phyloP scores from a whole-genome alignment of 2,888 invertebrate genomes.

The Eurytoma adleriae region DNA sequence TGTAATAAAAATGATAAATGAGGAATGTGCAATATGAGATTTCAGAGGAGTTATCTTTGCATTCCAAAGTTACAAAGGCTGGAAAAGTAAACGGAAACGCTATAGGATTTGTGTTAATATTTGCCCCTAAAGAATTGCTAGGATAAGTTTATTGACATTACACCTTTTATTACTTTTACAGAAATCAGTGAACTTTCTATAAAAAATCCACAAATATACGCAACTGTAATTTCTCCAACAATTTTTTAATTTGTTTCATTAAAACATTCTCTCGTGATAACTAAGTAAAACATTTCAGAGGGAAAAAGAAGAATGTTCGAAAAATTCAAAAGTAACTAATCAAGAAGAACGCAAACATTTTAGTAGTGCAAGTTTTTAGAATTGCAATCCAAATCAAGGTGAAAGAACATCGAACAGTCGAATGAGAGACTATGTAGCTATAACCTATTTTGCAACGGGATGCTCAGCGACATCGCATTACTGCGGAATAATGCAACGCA shows the following conservation, averaged over 20 bases:
- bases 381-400: background rate
- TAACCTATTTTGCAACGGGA: background rate
- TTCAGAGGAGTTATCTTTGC: no score
- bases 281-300: background rate
- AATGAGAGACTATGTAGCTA: background rate
- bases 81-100: no score
- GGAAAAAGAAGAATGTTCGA: background rate
- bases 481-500: slow-evolving; percentile 7
- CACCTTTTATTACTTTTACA: no score
- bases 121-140: no score
- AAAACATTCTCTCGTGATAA: background rate
- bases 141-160: no score
- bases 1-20: no score
- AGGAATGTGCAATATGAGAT: no score
- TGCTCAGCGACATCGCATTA: background rate
- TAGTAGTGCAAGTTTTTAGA: no score
- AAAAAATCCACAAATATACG: no score
- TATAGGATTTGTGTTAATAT: no score
- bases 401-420: background rate
- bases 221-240: background rate
- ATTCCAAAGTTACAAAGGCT: no score
- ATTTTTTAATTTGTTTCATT: background rate
- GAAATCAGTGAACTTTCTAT: no score
- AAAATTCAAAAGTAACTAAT: background rate
- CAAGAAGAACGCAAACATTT: background rate